Evolutionary conservation across 37 sponge, comb jelly and placozoan genomes (phyloP).

Genomic region (Theonella swinhoei): DNA sequence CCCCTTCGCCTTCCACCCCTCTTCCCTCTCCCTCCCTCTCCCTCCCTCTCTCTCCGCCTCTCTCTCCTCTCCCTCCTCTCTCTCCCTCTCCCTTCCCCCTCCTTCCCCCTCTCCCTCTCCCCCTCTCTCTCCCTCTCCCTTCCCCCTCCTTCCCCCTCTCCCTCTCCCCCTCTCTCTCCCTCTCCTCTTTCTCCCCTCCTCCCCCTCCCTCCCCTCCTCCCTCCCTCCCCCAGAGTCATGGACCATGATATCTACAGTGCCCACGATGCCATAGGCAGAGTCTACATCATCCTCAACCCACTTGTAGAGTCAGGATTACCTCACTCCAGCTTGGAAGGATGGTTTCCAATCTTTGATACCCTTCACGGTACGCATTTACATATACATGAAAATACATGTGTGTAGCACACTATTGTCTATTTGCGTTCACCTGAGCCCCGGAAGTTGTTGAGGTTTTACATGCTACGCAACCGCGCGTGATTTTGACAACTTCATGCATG

Average conservation of each 20-base stretch:
- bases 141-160: not conserved
- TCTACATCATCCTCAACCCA: conserved; percentile 64
- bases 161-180: not conserved
- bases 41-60: not conserved
- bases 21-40: not conserved
- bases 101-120: not conserved
- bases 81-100: not conserved
- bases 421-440: no score
- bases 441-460: no score
- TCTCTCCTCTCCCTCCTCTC: not conserved
- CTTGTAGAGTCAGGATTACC: conserved; percentile 29
- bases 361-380: conserved; percentile 67
- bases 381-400: no score
- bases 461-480: no score
- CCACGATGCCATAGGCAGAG: conserved; percentile 91
- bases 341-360: conserved; percentile 96
- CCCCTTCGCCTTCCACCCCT: not conserved
- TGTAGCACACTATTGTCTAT: no score
- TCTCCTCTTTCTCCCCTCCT: not conserved
- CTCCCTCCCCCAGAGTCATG: conserved; percentile 55
- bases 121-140: not conserved
- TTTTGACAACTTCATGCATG: no score
- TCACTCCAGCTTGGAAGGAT: conserved; percentile 63
- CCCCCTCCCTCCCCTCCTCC: not conserved
- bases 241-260: conserved; percentile 92